phyloP scores from a whole-genome alignment of 2,797 vertebrate species.

The Crenichthys baileyi region DNA sequence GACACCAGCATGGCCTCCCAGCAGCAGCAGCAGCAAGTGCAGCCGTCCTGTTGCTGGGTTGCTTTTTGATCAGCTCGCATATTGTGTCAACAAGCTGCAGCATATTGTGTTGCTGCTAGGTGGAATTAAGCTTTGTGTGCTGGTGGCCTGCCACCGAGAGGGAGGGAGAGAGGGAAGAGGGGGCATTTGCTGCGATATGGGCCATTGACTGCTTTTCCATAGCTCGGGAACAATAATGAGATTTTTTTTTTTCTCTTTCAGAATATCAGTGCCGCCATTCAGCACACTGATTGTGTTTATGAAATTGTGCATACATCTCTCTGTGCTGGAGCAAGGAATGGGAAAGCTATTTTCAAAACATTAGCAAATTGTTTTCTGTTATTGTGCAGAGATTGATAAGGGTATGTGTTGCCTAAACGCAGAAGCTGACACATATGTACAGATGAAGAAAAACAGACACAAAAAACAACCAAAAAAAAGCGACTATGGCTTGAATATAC shows the following conservation, averaged over 20 bases:
- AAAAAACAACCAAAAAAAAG: constrained; percentile 14
- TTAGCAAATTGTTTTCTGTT: constrained; percentile 84
- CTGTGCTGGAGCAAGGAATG: constrained; percentile 71
- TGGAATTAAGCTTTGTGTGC: constrained; percentile 78
- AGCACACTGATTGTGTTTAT: constrained; percentile 82
- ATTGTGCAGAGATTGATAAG: constrained; percentile 83
- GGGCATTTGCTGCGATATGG: constrained; percentile 80
- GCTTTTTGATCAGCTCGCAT: constrained; percentile 74
- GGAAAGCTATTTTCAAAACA: constrained; percentile 82
- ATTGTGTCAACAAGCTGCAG: constrained; percentile 73
- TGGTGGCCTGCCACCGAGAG: constrained; percentile 61
- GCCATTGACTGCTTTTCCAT: constrained; percentile 85
- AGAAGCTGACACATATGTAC: constrained; percentile 36
- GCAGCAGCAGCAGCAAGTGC: constrained; percentile 20
- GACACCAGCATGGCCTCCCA: constrained; percentile 1
- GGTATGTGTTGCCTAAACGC: constrained; percentile 72
- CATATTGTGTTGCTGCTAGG: constrained; percentile 77
- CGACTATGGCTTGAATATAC: constrained; percentile 30
- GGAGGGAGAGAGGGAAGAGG: constrained; percentile 29
- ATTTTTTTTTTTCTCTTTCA: constrained; percentile 54
- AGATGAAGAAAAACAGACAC: constrained; percentile 9
- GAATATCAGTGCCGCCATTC: constrained; percentile 82
- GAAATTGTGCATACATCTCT: constrained; percentile 84
- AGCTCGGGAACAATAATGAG: constrained; percentile 84
- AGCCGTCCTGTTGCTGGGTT: constrained; percentile 47